phyloP scores from a whole-genome alignment of 2,797 vertebrate genomes.

The Falco cherrug region DNA sequence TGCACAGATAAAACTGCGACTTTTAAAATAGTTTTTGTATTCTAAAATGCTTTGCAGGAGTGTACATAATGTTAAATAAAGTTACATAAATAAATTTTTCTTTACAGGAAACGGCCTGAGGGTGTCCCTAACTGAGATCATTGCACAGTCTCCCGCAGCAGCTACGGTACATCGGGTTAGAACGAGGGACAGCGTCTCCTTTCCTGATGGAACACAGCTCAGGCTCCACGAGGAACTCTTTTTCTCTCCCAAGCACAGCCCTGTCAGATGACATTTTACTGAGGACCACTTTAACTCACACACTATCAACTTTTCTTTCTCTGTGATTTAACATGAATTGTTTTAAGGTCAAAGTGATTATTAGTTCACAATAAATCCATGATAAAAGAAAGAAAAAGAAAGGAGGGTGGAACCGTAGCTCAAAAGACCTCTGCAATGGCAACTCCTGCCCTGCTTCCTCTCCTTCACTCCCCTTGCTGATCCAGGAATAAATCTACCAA shows the following conservation, averaged over 20 bases:
- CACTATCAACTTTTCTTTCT: not conserved
- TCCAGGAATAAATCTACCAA: not conserved
- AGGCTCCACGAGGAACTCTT: not conserved
- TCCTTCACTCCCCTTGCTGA: not conserved
- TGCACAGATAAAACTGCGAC: not conserved
- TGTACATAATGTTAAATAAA: not conserved
- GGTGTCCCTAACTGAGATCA: not conserved
- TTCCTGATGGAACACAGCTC: fast-evolving
- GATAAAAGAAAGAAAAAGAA: not conserved
- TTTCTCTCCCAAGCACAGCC: not conserved
- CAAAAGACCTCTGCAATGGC: not conserved
- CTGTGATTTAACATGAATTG: not conserved
- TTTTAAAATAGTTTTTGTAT: not conserved
- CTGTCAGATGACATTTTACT: not conserved
- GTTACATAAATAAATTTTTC: not conserved
- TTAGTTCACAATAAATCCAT: not conserved
- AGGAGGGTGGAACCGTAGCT: not conserved
- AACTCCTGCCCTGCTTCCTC: not conserved
- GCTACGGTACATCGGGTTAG: not conserved
- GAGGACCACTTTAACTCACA: not conserved
- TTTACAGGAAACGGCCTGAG: not conserved
- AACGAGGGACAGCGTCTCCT: not conserved
- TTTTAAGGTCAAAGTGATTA: not conserved
- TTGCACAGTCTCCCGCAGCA: not conserved
- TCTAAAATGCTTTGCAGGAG: no score